These are phyloP conservation scores for Champsocephalus gunnari DNA, from an alignment of 2,797 vertebrate species.

Conservation along the genomic window DNA sequence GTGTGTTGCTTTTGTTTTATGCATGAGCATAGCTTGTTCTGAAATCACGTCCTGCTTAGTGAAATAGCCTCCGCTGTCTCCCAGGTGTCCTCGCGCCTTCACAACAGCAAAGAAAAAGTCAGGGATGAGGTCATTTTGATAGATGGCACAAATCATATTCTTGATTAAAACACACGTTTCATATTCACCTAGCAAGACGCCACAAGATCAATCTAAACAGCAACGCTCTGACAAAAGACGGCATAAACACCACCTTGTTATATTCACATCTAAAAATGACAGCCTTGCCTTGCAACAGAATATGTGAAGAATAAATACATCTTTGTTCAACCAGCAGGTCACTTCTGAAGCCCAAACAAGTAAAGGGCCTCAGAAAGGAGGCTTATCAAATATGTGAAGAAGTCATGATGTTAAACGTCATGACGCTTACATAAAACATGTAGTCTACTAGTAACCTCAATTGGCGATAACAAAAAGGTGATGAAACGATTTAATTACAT, in stretches of 20 bases:
- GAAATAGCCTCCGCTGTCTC: constrained; percentile 19
- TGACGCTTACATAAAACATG: too few species aligned
- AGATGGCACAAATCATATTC: constrained; percentile 21
- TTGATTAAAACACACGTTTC: constrained; percentile 34
- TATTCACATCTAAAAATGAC: constrained; percentile 10
- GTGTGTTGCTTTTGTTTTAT: constrained; percentile 49
- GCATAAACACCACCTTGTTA: background rate
- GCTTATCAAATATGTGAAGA: too few species aligned
- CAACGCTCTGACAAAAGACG: background rate
- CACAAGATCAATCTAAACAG: background rate
- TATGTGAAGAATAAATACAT: constrained; percentile 1
- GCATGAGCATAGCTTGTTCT: constrained; percentile 44
- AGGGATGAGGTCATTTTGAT: constrained; percentile 26
- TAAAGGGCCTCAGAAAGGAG: too few species aligned
- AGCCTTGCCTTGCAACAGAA: constrained; percentile 7
- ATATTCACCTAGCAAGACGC: background rate
- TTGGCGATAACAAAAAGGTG: too few species aligned
- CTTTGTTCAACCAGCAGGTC: background rate
- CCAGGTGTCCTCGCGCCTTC: constrained; percentile 25
- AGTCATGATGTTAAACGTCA: too few species aligned
- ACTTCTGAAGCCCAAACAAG: too few species aligned
- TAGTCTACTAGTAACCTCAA: too few species aligned
- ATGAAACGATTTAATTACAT: background rate
- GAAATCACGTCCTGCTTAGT: constrained; percentile 36
- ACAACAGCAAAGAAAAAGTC: constrained; percentile 8